Evolutionary conservation across 2,113 vertebrate species (phyloP), one percentile per base, ranked within the genome.

Genomic region (Jaculus jaculus): DNA sequence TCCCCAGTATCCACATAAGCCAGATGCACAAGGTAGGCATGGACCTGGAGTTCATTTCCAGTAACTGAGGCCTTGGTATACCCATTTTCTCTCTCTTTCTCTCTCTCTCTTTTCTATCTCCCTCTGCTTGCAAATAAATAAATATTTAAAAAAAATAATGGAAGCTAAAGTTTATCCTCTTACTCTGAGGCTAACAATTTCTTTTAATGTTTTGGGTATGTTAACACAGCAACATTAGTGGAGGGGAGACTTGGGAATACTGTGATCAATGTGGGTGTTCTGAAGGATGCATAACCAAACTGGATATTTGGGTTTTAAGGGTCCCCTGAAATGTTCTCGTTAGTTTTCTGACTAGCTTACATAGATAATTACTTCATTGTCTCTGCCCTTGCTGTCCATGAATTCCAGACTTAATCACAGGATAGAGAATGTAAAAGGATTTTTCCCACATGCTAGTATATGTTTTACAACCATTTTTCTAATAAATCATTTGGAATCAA

Each of bases 331-430:
- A 72, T 65, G 20, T 24, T 58, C 17, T 87, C n/a, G 60, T 92
- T 12, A 34, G 58, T 81, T 73, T 20, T 63, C 34, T 24, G 4
- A 60, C 26, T 65, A 32, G 24, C n/a, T 74, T 88, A 72, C 87
- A 80, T 9, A 83, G 32, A 80, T 84, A 79, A 75, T 86, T 95
- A 24, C 3, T 84, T 11, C 84, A 30, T 68, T 81, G 84, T 85
- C 28, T 90, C 39, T 84, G 65, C 5, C 7, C 30, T 32, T 80
- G 66, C 7, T 73, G 34, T 93, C 58, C 21, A 89, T 2, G 77
- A 79, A 68, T n/a, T 78, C 30, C 34, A 90, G 72, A 93, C 37
- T 91, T 92, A 79, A 80, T 87, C 28, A 84, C 17, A 93, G 47
- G 58, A 39, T 42, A 91, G 13, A 92, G 28, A 94, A 90, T 80